Evolutionary conservation across 2,113 vertebrate genomes (phyloP).

Genomic region (Silurus meridionalis): DNA sequence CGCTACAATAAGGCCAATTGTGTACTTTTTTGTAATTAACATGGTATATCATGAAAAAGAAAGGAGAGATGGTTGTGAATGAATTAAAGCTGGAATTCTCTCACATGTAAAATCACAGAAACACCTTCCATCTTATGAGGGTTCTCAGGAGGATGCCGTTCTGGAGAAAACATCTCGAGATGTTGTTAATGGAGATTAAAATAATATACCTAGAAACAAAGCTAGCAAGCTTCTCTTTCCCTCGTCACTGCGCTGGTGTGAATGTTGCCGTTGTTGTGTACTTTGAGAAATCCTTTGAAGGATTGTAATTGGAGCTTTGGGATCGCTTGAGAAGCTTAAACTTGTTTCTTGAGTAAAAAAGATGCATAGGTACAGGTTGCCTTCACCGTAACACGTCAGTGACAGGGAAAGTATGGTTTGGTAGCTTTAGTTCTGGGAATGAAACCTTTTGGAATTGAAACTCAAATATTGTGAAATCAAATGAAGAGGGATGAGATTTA

Average conservation of each 20-base stretch:
- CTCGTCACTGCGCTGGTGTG: background rate
- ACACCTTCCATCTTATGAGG: conserved; percentile 62
- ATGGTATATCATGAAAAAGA: background rate
- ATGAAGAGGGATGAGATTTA: no score
- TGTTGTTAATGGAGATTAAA: conserved; percentile 59
- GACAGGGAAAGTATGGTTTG: background rate
- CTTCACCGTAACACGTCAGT: no score
- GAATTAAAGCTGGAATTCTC: conserved; percentile 49
- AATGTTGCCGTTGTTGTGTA: background rate
- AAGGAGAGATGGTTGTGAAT: conserved; percentile 26
- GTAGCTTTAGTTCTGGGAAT: background rate
- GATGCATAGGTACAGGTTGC: background rate
- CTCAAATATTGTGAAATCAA: background rate
- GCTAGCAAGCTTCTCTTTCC: background rate
- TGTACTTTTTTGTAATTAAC: conserved; percentile 5
- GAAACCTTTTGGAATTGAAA: background rate
- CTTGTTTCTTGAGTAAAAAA: background rate
- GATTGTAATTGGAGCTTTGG: background rate
- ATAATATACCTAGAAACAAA: background rate
- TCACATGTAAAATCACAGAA: conserved; percentile 61
- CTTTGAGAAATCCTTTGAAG: background rate
- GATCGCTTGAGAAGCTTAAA: background rate
- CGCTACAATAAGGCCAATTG: background rate
- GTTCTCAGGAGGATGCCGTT: conserved; percentile 51
- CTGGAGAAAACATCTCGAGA: conserved; percentile 54